These are phyloP conservation scores for Platysteira castanea DNA, from an alignment of 2,113 vertebrate species.

Conservation along the genomic window DNA sequence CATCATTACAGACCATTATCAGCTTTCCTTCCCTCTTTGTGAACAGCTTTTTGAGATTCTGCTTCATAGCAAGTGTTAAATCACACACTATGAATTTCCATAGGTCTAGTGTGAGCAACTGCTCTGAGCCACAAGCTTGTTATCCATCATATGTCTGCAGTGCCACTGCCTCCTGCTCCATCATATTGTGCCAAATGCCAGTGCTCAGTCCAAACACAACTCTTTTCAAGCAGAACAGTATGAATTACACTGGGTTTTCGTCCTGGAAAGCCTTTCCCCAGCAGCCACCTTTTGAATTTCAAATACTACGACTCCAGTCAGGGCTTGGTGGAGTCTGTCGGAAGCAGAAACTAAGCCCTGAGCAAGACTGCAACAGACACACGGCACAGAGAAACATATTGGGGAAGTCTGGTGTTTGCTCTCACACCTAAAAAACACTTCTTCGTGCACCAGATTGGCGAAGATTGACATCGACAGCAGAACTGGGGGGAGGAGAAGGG, in stretches of 20 bases:
- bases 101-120: background rate
- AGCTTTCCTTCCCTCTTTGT: background rate
- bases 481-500: background rate
- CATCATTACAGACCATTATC: background rate
- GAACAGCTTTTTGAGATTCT: slow-evolving; percentile 23
- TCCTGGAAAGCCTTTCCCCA: background rate
- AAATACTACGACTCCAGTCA: fast-evolving
- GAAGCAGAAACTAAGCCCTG: background rate
- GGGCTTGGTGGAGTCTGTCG: background rate
- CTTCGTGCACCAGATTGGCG: slow-evolving; percentile 8
- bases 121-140: background rate
- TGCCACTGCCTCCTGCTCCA: background rate
- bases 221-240: background rate
- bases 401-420: slow-evolving; percentile 53
- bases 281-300: background rate
- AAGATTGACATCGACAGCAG: background rate
- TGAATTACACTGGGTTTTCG: background rate
- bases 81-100: background rate
- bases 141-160: background rate
- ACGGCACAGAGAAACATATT: background rate
- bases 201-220: background rate
- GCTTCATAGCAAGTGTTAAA: background rate
- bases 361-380: background rate
- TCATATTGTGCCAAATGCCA: background rate
- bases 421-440: slow-evolving; percentile 52